Evolutionary conservation across 1,140 invertebrate species (phyloP).

Genomic region (Drosophila truncata): DNA sequence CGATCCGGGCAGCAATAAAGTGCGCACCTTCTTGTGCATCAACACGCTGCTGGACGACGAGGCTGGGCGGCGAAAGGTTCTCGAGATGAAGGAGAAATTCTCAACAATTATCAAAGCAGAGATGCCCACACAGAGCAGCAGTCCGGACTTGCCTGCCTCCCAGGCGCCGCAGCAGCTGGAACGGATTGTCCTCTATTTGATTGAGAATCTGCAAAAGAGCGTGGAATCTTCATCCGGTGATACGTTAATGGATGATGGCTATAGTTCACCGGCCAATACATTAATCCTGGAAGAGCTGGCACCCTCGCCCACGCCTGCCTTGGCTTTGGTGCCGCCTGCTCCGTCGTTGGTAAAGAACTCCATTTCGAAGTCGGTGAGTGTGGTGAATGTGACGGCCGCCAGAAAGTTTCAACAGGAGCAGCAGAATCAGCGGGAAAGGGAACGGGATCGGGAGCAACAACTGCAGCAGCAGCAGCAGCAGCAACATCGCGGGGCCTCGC

Average conservation of each 20-base stretch:
- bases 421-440: slow-evolving; percentile 28
- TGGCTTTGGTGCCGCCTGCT: slow-evolving; percentile 86
- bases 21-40: slow-evolving; percentile 93
- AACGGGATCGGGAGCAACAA: slow-evolving; percentile 22
- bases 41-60: slow-evolving; percentile 91
- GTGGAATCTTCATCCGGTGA: slow-evolving; percentile 43
- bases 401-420: slow-evolving; percentile 69
- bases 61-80: slow-evolving; percentile 89
- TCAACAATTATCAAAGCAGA: slow-evolving; percentile 87
- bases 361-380: slow-evolving; percentile 86
- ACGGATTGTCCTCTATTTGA: slow-evolving; percentile 88
- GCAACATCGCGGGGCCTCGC: not conserved
- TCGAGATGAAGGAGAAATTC: slow-evolving; percentile 90
- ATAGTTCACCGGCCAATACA: slow-evolving; percentile 64
- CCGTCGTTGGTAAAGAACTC: slow-evolving; percentile 85
- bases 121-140: slow-evolving; percentile 70
- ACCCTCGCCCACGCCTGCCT: slow-evolving; percentile 54
- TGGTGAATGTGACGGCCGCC: slow-evolving; percentile 78
- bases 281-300: slow-evolving; percentile 57
- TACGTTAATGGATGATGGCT: slow-evolving; percentile 54
- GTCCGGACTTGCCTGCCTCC: slow-evolving; percentile 86
- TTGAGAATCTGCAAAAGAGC: slow-evolving; percentile 87
- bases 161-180: slow-evolving; percentile 89
- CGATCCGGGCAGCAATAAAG: slow-evolving; percentile 89
- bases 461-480: not conserved